Conservation (phyloP, 64 coral and sea anemone species). For the Platygyra sinensis region DNA sequence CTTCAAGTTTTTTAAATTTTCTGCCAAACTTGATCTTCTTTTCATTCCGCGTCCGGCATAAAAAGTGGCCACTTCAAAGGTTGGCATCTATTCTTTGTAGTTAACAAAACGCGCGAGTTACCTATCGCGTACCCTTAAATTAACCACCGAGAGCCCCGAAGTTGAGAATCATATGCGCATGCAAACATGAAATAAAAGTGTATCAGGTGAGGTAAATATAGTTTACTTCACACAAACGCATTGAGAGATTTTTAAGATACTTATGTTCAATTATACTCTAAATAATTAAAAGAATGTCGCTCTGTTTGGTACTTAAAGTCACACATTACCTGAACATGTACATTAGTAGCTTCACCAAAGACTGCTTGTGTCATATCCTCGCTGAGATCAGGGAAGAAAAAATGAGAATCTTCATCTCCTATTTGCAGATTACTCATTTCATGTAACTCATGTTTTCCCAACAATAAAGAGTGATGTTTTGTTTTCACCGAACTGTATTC, state of each 20-base stretch:
- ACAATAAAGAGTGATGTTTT: not conserved
- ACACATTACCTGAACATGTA: not conserved
- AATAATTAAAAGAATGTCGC: not conserved
- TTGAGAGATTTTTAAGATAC: no score
- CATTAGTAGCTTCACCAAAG: not conserved
- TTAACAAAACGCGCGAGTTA: no score
- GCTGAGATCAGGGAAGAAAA: not conserved
- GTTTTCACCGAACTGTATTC: slow-evolving; percentile 7
- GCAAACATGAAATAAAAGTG: no score
- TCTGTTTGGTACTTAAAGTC: not conserved
- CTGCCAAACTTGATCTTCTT: no score
- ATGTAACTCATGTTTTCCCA: not conserved
- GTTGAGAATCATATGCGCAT: no score
- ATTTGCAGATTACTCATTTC: not conserved
- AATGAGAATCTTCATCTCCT: not conserved
- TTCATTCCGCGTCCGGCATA: no score
- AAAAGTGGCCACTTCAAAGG: no score
- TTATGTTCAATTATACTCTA: no score
- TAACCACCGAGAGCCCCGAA: not conserved
- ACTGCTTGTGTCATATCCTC: not conserved
- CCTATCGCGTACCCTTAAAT: not conserved
- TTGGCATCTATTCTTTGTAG: no score
- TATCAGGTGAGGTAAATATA: no score
- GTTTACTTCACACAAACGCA: no score
- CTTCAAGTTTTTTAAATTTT: no score